Conservation (phyloP, 37 sponge, comb jelly and placozoan species). For the Haliclona indistincta region DNA sequence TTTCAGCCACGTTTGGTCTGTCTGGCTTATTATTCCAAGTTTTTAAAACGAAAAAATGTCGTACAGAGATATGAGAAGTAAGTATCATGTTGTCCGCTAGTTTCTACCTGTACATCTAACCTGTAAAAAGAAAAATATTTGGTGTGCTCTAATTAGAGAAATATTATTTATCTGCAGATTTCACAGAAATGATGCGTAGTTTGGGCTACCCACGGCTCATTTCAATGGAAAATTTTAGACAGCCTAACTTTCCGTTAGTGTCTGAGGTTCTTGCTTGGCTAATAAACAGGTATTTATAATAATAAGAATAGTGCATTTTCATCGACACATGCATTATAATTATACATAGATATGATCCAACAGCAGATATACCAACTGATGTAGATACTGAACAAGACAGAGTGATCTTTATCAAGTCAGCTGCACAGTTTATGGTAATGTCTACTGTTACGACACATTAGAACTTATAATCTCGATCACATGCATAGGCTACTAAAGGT, state of each 20-base stretch:
- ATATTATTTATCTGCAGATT: slow-evolving; percentile 60
- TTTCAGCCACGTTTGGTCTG: too few relatives aligned
- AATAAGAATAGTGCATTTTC: not conserved
- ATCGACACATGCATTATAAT: not conserved
- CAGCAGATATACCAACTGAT: slow-evolving; percentile 83
- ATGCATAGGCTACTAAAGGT: slow-evolving; percentile 81
- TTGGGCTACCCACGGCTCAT: slow-evolving; percentile 94
- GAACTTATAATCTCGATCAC: too few relatives aligned
- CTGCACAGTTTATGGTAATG: slow-evolving; percentile 90
- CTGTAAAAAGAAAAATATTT: not conserved
- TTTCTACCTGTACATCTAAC: not conserved
- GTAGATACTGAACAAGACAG: slow-evolving; percentile 95
- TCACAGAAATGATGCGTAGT: slow-evolving; percentile 96
- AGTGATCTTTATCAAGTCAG: slow-evolving; percentile 92
- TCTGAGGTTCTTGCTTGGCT: slow-evolving; percentile 95
- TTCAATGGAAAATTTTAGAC: slow-evolving; percentile 96
- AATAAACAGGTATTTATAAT: slow-evolving; percentile 65
- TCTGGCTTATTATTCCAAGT: too few relatives aligned
- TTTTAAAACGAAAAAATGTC: slow-evolving; percentile 85
- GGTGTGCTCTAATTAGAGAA: slow-evolving; percentile 6
- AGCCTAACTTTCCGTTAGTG: slow-evolving; percentile 94
- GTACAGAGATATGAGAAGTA: slow-evolving; percentile 90
- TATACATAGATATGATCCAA: slow-evolving; percentile 83
- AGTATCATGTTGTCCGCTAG: slow-evolving; percentile 12
- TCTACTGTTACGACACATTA: too few relatives aligned